phyloP scores from a whole-genome alignment of 2,113 vertebrate species.

The Myanophis thanlyinensis region DNA sequence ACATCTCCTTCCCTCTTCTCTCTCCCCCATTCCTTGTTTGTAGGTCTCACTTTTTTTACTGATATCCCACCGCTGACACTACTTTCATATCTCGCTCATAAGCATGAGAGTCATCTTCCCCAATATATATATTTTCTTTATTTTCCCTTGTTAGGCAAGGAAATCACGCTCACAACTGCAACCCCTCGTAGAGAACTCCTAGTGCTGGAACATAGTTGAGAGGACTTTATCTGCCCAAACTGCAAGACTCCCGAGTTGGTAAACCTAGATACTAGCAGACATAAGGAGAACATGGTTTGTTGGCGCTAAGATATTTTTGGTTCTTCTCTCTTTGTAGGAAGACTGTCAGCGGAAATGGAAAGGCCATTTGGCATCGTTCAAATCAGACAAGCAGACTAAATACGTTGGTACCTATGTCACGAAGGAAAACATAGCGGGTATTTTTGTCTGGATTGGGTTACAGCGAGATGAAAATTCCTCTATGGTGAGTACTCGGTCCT shows the following conservation, averaged over 20 bases:
- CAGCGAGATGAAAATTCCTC: neutral
- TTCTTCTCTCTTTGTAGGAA: neutral
- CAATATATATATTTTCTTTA: no score
- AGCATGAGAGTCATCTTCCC: neutral
- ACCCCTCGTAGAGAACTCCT: neutral
- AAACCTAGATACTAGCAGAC: no score
- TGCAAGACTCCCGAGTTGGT: no score
- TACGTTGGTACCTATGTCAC: fast-evolving
- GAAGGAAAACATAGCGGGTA: neutral
- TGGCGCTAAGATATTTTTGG: neutral
- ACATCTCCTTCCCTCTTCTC: neutral
- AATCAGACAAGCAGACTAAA: neutral
- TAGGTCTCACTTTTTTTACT: neutral
- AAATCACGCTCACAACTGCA: neutral
- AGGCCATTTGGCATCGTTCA: neutral
- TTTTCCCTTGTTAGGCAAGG: no score
- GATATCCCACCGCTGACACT: neutral
- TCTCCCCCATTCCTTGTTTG: neutral
- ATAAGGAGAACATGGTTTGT: neutral
- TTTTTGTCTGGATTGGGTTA: neutral
- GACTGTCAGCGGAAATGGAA: neutral
- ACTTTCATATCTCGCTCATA: neutral
- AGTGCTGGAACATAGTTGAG: no score
- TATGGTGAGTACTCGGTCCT: neutral
- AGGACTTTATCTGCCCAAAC: no score